Evolutionary conservation across 2,113 vertebrate species (phyloP).

Genomic region (Athene cunicularia): DNA sequence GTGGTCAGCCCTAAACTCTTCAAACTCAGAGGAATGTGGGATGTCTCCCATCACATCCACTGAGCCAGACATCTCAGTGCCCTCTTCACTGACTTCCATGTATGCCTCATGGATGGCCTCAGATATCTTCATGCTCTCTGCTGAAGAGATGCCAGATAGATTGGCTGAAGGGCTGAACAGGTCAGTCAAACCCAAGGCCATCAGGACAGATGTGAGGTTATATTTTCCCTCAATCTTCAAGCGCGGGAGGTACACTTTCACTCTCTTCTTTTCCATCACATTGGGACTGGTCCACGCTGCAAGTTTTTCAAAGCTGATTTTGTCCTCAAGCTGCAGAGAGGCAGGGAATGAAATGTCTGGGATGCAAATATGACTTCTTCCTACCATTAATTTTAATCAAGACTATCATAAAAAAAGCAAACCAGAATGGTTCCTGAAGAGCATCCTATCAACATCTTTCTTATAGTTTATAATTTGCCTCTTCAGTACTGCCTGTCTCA

Average conservation of each 20-base stretch:
- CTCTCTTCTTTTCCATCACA: slow-evolving; percentile 53
- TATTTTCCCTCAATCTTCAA: slow-evolving; percentile 71
- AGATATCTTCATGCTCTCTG: slow-evolving; percentile 55
- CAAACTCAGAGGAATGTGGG: neutral
- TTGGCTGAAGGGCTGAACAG: slow-evolving; percentile 62
- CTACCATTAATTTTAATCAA: neutral
- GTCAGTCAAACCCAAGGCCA: slow-evolving; percentile 61
- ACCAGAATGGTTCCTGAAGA: neutral
- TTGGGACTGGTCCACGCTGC: slow-evolving; percentile 46
- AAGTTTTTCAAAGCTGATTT: slow-evolving; percentile 60
- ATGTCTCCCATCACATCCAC: neutral
- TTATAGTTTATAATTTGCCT: neutral
- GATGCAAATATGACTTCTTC: neutral
- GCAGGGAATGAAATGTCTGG: neutral
- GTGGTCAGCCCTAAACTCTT: slow-evolving; percentile 62
- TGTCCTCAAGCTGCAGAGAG: slow-evolving; percentile 68
- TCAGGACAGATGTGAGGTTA: slow-evolving; percentile 32
- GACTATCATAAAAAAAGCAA: neutral
- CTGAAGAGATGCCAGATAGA: slow-evolving; percentile 74
- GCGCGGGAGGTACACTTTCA: slow-evolving; percentile 69
- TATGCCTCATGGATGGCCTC: slow-evolving; percentile 53
- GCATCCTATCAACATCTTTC: neutral
- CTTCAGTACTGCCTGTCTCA: neutral
- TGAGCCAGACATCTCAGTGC: slow-evolving; percentile 1
- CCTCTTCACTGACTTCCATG: slow-evolving; percentile 74